phyloP scores from a whole-genome alignment of 2,888 invertebrate species.

The Tuta absoluta region DNA sequence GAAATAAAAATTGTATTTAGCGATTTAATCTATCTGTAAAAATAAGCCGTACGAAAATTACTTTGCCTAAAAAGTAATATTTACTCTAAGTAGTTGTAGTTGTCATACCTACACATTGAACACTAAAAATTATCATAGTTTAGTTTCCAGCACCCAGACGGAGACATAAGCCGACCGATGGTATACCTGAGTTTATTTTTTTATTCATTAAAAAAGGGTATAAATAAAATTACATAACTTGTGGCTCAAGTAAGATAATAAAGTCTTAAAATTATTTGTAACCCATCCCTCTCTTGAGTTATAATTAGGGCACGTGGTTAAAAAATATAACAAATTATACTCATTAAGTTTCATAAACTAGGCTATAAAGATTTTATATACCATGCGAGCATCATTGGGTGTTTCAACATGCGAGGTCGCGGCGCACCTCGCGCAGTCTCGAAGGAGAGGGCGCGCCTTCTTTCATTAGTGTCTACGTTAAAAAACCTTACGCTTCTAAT shows the following conservation, averaged over 20 bases:
- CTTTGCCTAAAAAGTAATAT: too few relatives aligned
- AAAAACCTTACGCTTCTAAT: conserved; percentile 70
- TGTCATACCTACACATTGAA: too few relatives aligned
- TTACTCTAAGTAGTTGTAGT: too few relatives aligned
- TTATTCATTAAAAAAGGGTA: too few relatives aligned
- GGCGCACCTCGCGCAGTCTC: conserved; percentile 67
- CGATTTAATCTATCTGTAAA: too few relatives aligned
- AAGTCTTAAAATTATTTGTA: not conserved
- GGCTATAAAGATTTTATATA: conserved; percentile 29
- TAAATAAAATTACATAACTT: too few relatives aligned
- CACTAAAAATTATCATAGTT: too few relatives aligned
- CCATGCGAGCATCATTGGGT: conserved; percentile 26
- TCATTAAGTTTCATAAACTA: conserved; percentile 24
- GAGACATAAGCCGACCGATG: too few relatives aligned
- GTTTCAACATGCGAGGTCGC: conserved; percentile 58
- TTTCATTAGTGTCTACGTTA: conserved; percentile 75
- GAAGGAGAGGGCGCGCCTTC: conserved; percentile 76
- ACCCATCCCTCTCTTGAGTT: not conserved
- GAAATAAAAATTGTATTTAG: too few relatives aligned
- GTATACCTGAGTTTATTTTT: too few relatives aligned
- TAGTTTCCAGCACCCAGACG: too few relatives aligned
- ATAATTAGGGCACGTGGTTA: not conserved
- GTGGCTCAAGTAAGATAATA: not conserved
- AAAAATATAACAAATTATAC: conserved; percentile 14
- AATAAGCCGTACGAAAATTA: too few relatives aligned